Evolutionary conservation across 2,113 vertebrate species (phyloP), one percentile per base, ranked within the genome.

Genomic region (Zapornia atra): DNA sequence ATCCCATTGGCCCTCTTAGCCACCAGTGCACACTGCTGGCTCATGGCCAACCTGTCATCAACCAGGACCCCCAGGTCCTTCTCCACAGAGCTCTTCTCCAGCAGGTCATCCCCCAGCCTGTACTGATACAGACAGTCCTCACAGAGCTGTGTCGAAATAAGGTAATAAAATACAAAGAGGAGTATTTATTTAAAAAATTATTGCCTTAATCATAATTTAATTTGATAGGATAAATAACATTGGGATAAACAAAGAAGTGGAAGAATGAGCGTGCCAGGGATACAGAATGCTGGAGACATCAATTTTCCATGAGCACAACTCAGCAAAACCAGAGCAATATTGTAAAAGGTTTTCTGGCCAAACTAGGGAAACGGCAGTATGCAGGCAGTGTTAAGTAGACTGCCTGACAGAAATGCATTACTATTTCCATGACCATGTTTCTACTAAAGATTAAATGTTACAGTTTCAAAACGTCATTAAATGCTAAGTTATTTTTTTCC

Each of bases 361-460:
- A 88, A 79, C 61, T 82, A 75, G 33, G 76, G 36, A 91, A 95
- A 54, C 12, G 44, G 38, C 38, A 88, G 38, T 61, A 34, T 44
- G 34, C 60, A 94, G 36, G 40, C 81, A 68, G 22, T 48, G 57
- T 73, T 86, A 65, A 54, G 61, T 65, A 71, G 46, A 33, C 31
- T 86, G 82, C 51, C 33, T 93, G 79, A 64, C 82, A 93, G 86
- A 93, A 93, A 93, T 57, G 61, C 46, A n/a, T 92, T 86, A 38
- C 69, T 83, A 25, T 91, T 95, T 94, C 77, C 48, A 79, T 76
- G 64, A 68, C 21, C 21, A 15, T 40, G 8, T 85, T 90, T 95
- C 83, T 91, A 92, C 73, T 87, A 68, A 92, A 91, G 89, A 91
- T 95, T 92, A 94, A 95, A 84, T 84, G 59, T 82, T 82, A 81